Base-by-base conservation (phyloP, 2,797 vertebrate genomes). In the Neosalanx taihuensis region DNA sequence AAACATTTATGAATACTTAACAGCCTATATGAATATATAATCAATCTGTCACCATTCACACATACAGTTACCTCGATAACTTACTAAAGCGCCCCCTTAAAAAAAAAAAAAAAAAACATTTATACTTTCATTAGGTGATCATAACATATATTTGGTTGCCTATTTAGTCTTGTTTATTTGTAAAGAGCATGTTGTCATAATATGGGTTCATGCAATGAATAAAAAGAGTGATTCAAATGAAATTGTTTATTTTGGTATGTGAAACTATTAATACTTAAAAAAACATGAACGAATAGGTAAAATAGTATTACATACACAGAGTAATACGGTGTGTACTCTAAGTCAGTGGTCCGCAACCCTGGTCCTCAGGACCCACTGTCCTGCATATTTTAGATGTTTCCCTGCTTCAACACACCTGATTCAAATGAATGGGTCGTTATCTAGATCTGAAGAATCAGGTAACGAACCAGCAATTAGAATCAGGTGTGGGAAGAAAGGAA, bases 121-220 rank as follows among this genome's bases (percentile, higher is more conserved):
- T 65, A 62, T 71, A 60, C 56, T 66, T 51, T 86, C 70, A 79
- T 69, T 77, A 81, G 71, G 76, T 76, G 78, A 81, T 83, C 63
- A 67, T 75, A 75, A 78, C 61, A 80, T 83, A 82, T 80, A 30
- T 80, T 73, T 76, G 64, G 49, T 78, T 64, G 70, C 61, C 49
- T 49, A 69, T 77, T 62, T 23, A 67, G 51, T 74, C 30, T 67
- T 58, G 82, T 87, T 85, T 84, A 73, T 13, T 70, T 33, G 66
- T 82, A 75, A 73, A 81, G 80, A 81, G 76, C 69, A 80, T 87
- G 77, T 83, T 90, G 84, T 86, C 86, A 87, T 89, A 91, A 83
- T 85, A 85, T 83, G 81, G 88, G 86, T 82, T 84, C 88, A 88
- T 86, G 79, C 82, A 73, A 83, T 86, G 77, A 90, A 93, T 91